Evolutionary conservation across 2,888 invertebrate genomes (phyloP), one percentile per base, ranked within the genome.

Genomic region (Empis stercorea): DNA sequence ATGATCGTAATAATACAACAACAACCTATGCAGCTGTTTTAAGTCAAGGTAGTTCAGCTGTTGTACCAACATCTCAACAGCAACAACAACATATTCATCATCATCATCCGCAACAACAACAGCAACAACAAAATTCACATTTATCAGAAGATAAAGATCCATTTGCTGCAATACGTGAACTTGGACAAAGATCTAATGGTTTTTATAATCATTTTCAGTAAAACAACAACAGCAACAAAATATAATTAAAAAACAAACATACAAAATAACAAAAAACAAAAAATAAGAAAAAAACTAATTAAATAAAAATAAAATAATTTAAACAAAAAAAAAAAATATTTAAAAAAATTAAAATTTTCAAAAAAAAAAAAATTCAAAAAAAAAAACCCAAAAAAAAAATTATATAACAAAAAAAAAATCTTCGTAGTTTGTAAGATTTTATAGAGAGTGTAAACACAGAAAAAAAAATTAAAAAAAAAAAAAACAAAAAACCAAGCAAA

Each of bases 131-230:
- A 30, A 40, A 44, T 16, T 39, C 47, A 43, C 51, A 49, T 32
- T 32, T 47, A 11, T 49, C 43, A 14, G 40, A 40, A 13, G 70
- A 71, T 45, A 67, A 66, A 55, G 73, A 68, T 61, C 72, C 71
- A 14, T 72, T 73, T 59, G 68, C 71, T 42, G 69, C 71, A 51
- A 68, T 73, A 53, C 62, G 73, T 44, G 72, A 73, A 50, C 59
- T 73, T 48, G 73, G 73, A 30, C 71, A 72, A 59, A 66, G 70
- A 57, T 64, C 67, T 52, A 63, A 69, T 52, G 73, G 75, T 52
- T 71, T 74, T 56, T 75, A 75, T 61, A 73, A 76, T 61, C 76
- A 76, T 65, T 76, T 76, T 66, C 73, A 74, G 58, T 75, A 61
- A 63, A 52, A 41, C 10, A 47, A 43, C 30, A 36, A 39, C 17